Base-by-base conservation (phyloP, 2,888 invertebrate genomes). In the Caenorhabditis panamensis region DNA sequence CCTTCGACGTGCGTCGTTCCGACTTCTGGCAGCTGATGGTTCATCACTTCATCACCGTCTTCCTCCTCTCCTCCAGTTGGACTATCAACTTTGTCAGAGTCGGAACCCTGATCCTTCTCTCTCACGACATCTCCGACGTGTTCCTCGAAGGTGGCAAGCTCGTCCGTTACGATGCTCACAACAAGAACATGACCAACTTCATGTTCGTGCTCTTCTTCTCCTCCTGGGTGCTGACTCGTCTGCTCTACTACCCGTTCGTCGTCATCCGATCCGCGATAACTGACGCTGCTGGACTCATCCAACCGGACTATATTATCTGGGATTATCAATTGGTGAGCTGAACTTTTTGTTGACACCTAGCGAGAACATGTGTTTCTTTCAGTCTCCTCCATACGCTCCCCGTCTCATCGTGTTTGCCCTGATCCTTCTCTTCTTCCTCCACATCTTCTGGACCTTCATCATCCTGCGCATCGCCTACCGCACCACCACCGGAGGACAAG, bases 1-100 rank as follows among this genome's bases (percentile, higher is more conserved):
- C 87, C 28, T 88, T 89, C 56, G 92, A 92, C 84, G 91, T 91
- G 24, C 90, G 91, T 80, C 89, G 92, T 79, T 92, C 92, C 89
- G 92, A 92, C 85, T 92, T 92, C 84, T 89, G 90, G 85, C 91
- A 92, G 86, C 91, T 92, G 90, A 89, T 92, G 66, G 72, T 92
- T 31, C 92, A 92, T 81, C 92, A 92, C 82, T 79, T 92, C 44
- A 91, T 92, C 36, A 92, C 92, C 2, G 91, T 92, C 61, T 86
- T 89, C 18, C 89, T 92, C 28, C 85, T 92, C 81, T 89, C 90
- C 49, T 90, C 92, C 77, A 92, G 92, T 58, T 92, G 91, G 91
- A 86, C 90, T 4, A 85, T 85, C 36, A 85, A 85, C 51, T 85
- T 85, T 79, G 84, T 85, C n/a, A 86, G 89, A 71, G 86, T 89